Evolutionary conservation across 1,140 invertebrate genomes (phyloP), one percentile per base, ranked within the genome.

Genomic region (Hyles euphorbiae): DNA sequence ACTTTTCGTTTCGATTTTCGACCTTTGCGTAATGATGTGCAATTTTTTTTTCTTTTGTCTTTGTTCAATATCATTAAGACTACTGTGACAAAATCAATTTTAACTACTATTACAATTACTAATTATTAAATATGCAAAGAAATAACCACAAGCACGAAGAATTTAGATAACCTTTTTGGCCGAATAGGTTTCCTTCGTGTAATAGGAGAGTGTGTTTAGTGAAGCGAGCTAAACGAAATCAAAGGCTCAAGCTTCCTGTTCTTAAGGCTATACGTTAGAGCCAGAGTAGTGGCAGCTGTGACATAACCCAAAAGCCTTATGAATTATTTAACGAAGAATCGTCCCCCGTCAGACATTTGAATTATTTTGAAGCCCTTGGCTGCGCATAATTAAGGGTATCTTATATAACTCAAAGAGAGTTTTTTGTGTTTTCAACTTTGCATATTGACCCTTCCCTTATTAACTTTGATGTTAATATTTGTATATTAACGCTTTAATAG

Each of bases 271-370:
- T 60, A 60, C 36, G 52, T 55, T 59, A 51, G 55, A 58, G 34
- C 51, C 52, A 59, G 8, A 40, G 53, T 58, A 53, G 52, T 53
- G 60, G 53, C 62, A 66, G 66, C 67, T 72, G 68, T 63, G 65
- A 69, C 67, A 57, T 66, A 66, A 71, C 64, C 62, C 59, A 56
- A 67, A 62, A 65, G 53, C 65, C 66, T 74, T 65, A 76, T 80
- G 71, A 80, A 80, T 80, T 73, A 80, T 80, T 73, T 72, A 78
- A 70, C 54, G 63, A 62, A 61, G 53, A 70, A 55, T 58, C 60
- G 58, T 67, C 68, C 68, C 72, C 53, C 57, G 72, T 68, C 63
- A 68, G 74, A 64, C 65, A 70, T 78, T 68, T 76, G 71, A 74
- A 76, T 76, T 78, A 76, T 74, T 72, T 80, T 74, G 70, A 73